Evolutionary conservation across 2,113 vertebrate species (phyloP), one percentile per base, ranked within the genome.

Genomic region (Meriones unguiculatus): DNA sequence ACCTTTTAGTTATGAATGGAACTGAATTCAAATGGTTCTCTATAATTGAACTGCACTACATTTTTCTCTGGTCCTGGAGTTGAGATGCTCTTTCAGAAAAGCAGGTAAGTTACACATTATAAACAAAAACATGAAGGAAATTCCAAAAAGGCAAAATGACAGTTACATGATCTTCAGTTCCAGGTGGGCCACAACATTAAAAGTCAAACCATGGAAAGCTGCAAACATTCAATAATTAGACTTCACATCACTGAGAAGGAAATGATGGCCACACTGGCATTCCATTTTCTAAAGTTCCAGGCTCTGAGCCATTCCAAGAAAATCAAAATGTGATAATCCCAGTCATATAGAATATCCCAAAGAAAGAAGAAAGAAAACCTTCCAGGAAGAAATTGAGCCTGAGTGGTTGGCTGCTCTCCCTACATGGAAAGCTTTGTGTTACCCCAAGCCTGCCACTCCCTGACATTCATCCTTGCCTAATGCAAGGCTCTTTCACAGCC

Each of bases 241-340:
- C 41, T 65, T 54, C 64, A 87, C 95, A 95, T 89, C 86, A 96
- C 87, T 86, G n/a, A 97, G 38, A 97, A 96, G 50, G 0, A 94
- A 95, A 73, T 32, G 87, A 95, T 35, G 0, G 77, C 92, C 93
- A 81, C 5, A 13, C 52, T 90, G 73, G 59, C 78, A 89, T 95
- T 85, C 77, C 38, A 30, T 95, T 97, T 97, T 96, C 82, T 92
- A 95, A 64, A 57, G 38, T 85, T 95, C 95, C 54, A 46, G 97
- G 54, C 67, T 96, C 76, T 94, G 85, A 84, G 78, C 50, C 84
- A 93, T 76, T 93, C 94, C 96, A 98, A 94, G 88, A 97, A 98
- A 97, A 98, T 93, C 84, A 97, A 84, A 97, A 95, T 76, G 81
- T 93, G 97, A 97, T 93, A 90, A 97, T 95, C 90, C 90, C 82